Percentiles rank a stretch among this genome's conserved stretches.
Evolutionary conservation across 2,888 invertebrate species (phyloP).

Genomic region (Drosophila demipolita): DNA sequence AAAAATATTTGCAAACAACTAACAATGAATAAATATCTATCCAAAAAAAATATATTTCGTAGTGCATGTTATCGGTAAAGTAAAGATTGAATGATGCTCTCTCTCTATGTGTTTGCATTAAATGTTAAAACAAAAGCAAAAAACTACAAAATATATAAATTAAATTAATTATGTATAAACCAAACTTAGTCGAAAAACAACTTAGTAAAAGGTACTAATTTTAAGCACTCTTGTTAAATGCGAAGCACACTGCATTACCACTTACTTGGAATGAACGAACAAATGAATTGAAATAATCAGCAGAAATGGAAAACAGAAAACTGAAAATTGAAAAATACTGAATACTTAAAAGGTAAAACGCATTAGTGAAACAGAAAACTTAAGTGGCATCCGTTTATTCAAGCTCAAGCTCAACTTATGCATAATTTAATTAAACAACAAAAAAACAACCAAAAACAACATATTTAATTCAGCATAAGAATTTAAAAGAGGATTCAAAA

Average conservation of each 20-base stretch:
- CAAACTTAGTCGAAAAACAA: slow-evolving; percentile 70
- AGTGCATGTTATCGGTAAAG: slow-evolving; percentile 53
- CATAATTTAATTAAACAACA: slow-evolving; percentile 33
- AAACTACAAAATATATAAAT: slow-evolving; percentile 50
- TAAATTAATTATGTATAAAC: slow-evolving; percentile 64
- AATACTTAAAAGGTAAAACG: slow-evolving; percentile 14
- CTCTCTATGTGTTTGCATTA: slow-evolving; percentile 65
- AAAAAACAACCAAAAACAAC: not conserved
- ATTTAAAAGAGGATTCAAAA: slow-evolving; percentile 42
- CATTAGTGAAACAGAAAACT: slow-evolving; percentile 41
- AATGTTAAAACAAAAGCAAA: slow-evolving; percentile 59
- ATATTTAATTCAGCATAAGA: slow-evolving; percentile 40
- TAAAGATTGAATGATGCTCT: slow-evolving; percentile 51
- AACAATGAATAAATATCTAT: slow-evolving; percentile 33
- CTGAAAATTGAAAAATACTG: slow-evolving; percentile 13
- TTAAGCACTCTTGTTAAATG: slow-evolving; percentile 72
- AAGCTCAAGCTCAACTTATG: slow-evolving; percentile 61
- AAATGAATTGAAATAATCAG: slow-evolving; percentile 5
- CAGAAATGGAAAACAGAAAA: slow-evolving; percentile 21
- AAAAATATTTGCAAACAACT: slow-evolving; percentile 20
- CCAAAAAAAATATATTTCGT: slow-evolving; percentile 41
- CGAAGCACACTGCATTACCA: slow-evolving; percentile 44
- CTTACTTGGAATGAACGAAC: slow-evolving; percentile 21
- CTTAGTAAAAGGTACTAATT: slow-evolving; percentile 74
- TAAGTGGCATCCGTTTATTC: slow-evolving; percentile 59